These are phyloP conservation scores for Galagoides demidoff DNA, from an alignment of 2,797 vertebrate genomes.

Conservation along the genomic window DNA sequence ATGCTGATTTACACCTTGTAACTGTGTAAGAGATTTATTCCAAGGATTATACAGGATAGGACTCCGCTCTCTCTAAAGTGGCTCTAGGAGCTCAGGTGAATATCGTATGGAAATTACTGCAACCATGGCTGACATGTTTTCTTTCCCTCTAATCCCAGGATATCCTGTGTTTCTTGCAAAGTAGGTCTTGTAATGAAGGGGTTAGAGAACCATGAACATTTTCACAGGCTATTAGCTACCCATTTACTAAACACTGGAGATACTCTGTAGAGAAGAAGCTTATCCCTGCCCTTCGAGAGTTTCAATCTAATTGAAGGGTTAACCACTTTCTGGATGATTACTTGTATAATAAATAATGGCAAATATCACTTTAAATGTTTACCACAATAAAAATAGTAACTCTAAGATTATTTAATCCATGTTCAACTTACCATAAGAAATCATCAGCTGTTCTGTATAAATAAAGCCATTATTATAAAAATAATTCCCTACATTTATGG, in stretches of 20 bases:
- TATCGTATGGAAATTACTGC: constrained; percentile 31
- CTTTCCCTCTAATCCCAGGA: constrained; percentile 56
- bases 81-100: not conserved
- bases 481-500: not conserved
- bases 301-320: constrained; percentile 50
- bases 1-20: constrained; percentile 68
- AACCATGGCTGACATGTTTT: constrained; percentile 35
- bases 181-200: constrained; percentile 42
- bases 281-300: not conserved
- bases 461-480: constrained; percentile 37
- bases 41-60: constrained; percentile 44
- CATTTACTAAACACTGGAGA: constrained; percentile 15
- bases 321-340: not conserved
- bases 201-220: constrained; percentile 42
- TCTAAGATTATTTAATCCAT: constrained; percentile 25
- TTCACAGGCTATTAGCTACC: constrained; percentile 51
- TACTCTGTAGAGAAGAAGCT: not conserved
- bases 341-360: constrained; percentile 46
- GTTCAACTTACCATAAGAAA: constrained; percentile 28
- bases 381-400: constrained; percentile 33
- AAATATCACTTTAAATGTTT: constrained; percentile 39
- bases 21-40: constrained; percentile 50
- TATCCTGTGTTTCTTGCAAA: constrained; percentile 57
- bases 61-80: constrained; percentile 37
- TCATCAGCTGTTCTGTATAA: not conserved